phyloP scores from a whole-genome alignment of 2,113 vertebrate species.

The Misgurnus mizolepis region DNA sequence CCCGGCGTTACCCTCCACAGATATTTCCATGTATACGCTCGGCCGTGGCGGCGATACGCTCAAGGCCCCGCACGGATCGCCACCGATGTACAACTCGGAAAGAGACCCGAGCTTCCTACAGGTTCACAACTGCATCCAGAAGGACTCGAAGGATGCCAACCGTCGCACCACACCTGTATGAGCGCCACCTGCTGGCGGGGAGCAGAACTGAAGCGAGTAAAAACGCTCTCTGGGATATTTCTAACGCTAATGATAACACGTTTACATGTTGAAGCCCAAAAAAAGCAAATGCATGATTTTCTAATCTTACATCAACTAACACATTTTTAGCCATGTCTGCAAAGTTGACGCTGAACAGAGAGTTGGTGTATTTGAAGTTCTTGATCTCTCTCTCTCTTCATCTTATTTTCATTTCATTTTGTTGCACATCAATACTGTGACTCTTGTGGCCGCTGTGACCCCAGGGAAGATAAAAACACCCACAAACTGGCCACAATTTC shows the following conservation, averaged over 20 bases:
- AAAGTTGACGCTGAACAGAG: conserved; percentile 54
- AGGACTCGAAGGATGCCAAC: conserved; percentile 97
- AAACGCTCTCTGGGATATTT: conserved; percentile 45
- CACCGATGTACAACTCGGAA: conserved; percentile 96
- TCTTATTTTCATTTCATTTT: conserved; percentile 69
- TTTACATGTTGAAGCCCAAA: conserved; percentile 68
- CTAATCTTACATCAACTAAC: conserved; percentile 94
- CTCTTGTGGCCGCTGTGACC: conserved; percentile 64
- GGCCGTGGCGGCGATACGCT: conserved; percentile 80
- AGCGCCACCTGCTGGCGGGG: conserved; percentile 65
- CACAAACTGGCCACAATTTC: conserved; percentile 61
- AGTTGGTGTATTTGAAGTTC: background rate
- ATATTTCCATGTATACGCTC: conserved; percentile 97
- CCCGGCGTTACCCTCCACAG: conserved; percentile 91
- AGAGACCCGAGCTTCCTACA: conserved; percentile 98
- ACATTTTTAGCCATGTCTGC: conserved; percentile 85
- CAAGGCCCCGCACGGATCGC: conserved; percentile 84
- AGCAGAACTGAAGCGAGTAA: conserved; percentile 45
- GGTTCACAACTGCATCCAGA: conserved; percentile 98
- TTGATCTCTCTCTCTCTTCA: conserved; percentile 61
- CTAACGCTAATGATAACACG: conserved; percentile 58
- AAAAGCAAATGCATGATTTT: conserved; percentile 86
- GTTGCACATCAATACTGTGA: conserved; percentile 78
- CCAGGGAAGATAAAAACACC: conserved; percentile 61
- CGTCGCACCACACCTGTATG: conserved; percentile 96